Conservation (phyloP, 2,113 vertebrate species). For the Crotalus horridus region DNA sequence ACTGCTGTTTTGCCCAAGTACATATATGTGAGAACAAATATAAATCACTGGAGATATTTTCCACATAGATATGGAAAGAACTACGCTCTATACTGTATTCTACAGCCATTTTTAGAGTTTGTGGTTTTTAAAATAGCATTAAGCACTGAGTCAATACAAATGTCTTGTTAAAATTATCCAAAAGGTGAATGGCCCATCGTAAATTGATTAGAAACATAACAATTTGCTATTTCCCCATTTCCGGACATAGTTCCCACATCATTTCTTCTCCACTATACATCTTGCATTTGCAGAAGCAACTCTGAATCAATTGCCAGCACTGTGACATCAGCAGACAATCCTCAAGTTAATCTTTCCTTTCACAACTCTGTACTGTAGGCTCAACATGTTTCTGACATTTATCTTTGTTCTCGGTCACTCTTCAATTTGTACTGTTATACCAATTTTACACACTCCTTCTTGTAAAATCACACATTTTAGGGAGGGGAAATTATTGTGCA, state of each 20-base stretch:
- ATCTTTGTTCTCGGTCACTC: conserved; percentile 4
- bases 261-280: conserved; percentile 34
- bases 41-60: not conserved
- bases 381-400: conserved; percentile 36
- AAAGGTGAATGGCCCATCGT: not conserved
- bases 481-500: not conserved
- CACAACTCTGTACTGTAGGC: conserved; percentile 45
- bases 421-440: conserved; percentile 7
- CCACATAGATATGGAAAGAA: not conserved
- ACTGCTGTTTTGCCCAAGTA: not conserved
- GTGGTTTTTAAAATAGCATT: not conserved
- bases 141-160: not conserved
- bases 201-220: too few species aligned
- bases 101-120: not conserved
- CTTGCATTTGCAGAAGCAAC: conserved; percentile 49
- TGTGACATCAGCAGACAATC: conserved; percentile 42
- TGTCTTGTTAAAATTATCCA: not conserved
- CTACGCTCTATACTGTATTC: not conserved
- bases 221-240: conserved; percentile 43
- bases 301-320: conserved; percentile 34
- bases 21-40: not conserved
- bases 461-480: not conserved
- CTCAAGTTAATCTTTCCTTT: conserved; percentile 42
- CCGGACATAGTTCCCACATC: conserved; percentile 47
- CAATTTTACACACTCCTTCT: not conserved